Base-by-base conservation (phyloP, 2,113 vertebrate genomes). In the Chaetorhynchus papuensis region DNA sequence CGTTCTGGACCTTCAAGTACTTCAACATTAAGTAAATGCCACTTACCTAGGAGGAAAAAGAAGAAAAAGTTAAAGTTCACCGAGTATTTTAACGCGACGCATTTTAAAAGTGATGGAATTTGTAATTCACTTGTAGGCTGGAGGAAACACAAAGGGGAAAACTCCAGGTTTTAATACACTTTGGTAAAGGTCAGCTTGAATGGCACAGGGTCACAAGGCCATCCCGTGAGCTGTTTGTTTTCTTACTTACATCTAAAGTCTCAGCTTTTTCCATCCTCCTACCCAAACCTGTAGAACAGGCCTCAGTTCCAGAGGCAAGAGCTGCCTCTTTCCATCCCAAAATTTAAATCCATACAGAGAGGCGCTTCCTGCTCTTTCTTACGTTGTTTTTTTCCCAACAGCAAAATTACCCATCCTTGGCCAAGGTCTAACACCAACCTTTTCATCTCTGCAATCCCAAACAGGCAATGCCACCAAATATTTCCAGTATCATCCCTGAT, bases 41-140 rank as follows among this genome's bases (percentile, higher is more conserved):
- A 98, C 98, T 98, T 98, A 98, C 98, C 97, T 98, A 97, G 10
- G 28, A 90, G 94, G 86, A 92, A 89, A 93, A 49, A 69, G 49
- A 56, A 92, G 44, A 69, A 77, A 65, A 78, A 83, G 77, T 96
- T 92, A 95, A 93, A 89, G 90, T 94, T 95, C 90, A 95, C 28
- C 44, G 16, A 52, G 70, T 89, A 63, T 81, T 83, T 39, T 35
- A 90, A 77, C 33, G 5, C 3, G 3, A 44, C 4, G 2, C 47
- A 24, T 41, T 95, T 90, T 39, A 66, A 87, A 95, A 92, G 74
- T n/a, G 64, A 79, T 65, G 66, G 47, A 63, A 92, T 92, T 83
- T 83, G 89, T 95, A 88, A 91, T 83, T 68, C 83, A 60, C 79
- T 93, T 79, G 75, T 87, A 83, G 66, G 57, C 90, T 69, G 56